Evolutionary conservation across 2,888 invertebrate genomes (phyloP), one percentile per base, ranked within the genome.

Genomic region (Dendrolimus pini): DNA sequence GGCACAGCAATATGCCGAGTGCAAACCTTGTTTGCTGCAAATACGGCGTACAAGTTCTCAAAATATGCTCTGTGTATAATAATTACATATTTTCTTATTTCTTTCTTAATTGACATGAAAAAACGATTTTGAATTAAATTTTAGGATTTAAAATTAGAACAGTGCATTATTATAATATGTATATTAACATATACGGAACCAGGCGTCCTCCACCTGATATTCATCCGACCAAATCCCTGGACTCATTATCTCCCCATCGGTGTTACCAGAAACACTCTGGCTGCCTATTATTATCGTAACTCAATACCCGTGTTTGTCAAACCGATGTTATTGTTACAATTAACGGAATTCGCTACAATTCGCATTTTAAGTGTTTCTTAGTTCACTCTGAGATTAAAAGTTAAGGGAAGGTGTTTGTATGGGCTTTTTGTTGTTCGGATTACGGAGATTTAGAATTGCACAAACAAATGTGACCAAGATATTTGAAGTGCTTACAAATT

Each of bases 231-330:
- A 12, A 47, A 47, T 47, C 47, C 47, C 47, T 12, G 47, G 9
- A 47, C 47, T 9, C 41, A 41, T 53, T 56, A 61, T 55, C 57
- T 9, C 41, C 54, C 55, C 58, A 82, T 81, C 80, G 71, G 82
- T 77, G 82, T 81, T 71, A 68, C 74, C 60, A 72, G 71, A 74
- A 78, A 81, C 82, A 80, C 82, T 80, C 78, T 74, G 30, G 30
- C 65, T 68, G 71, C 63, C 77, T 70, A 73, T 79, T 80, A 78
- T 81, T 78, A 72, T 69, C 66, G 78, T 75, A 80, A 79, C 71
- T 72, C 74, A 69, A 77, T 64, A 74, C 69, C 63, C 56, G 58
- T 73, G 75, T 77, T 75, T 75, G 71, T 59, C 56, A 47, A 47
- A 47, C 47, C 47, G 47, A 47, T 47, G 47, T 47, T 47, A 47